phyloP scores from a whole-genome alignment of 2,888 invertebrate genomes.

The Yponomeuta sedellus region DNA sequence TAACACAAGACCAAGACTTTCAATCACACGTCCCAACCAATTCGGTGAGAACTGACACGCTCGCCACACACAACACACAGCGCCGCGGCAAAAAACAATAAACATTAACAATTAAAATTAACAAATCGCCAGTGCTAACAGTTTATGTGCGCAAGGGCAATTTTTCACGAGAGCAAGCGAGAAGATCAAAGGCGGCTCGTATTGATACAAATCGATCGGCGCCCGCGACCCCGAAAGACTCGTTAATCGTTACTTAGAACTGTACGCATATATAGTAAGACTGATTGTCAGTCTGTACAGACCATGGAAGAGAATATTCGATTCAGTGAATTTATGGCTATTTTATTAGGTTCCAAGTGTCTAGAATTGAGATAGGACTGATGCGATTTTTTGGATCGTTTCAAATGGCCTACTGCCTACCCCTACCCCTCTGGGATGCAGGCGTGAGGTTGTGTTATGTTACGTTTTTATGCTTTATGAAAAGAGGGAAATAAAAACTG shows the following conservation, averaged over 20 bases:
- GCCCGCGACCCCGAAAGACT: neutral
- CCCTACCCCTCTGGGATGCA: too few relatives aligned
- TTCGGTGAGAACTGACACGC: neutral
- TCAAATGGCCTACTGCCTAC: too few relatives aligned
- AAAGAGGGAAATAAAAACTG: too few relatives aligned
- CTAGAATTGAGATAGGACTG: too few relatives aligned
- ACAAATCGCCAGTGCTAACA: neutral
- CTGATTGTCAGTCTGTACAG: too few relatives aligned
- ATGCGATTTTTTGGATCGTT: too few relatives aligned
- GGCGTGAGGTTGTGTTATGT: too few relatives aligned
- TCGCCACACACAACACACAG: neutral
- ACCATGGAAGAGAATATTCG: too few relatives aligned
- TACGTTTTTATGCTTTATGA: too few relatives aligned
- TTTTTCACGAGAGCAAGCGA: neutral
- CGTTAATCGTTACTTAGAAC: neutral
- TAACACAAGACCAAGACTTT: too few relatives aligned
- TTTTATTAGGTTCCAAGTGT: too few relatives aligned
- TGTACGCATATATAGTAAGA: slow-evolving; percentile 20
- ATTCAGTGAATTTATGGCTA: too few relatives aligned
- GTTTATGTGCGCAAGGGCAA: neutral
- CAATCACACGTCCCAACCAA: neutral
- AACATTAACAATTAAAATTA: slow-evolving; percentile 4
- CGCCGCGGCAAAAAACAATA: neutral
- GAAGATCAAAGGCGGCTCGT: slow-evolving; percentile 6
- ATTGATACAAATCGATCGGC: slow-evolving; percentile 1